Evolutionary conservation across 2,797 vertebrate genomes (phyloP), one percentile per base, ranked within the genome.

Genomic region (Phaenicophaeus curvirostris): DNA sequence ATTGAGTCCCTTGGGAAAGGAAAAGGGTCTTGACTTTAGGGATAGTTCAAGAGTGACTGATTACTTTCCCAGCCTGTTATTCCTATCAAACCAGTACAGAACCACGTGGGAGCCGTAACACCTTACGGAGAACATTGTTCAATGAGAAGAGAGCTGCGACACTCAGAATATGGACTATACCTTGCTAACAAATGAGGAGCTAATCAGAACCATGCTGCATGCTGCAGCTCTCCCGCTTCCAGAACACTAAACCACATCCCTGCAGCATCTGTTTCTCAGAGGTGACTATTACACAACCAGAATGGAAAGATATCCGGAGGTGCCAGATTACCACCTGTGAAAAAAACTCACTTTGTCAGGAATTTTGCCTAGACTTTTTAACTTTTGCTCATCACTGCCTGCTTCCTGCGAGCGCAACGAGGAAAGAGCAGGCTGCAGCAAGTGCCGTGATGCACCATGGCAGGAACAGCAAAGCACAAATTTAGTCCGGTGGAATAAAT

Each of bases 151-250:
- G 88, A 82, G 42, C 79, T 91, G 78, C 14, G 8, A 21, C 30
- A 21, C 72, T 62, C 74, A 7, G 46, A 46, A 5, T 4, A 31
- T 0, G 8, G 65, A 58, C 66, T 80, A 9, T 9, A 72, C 74
- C 58, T 85, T 61, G 44, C 57, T 78, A 44, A 55, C 1, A 3
- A 54, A 73, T 80, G 83, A 72, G 61, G 65, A 11, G 55, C 15
- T 13, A 69, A 66, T 44, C 27, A 85, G 84, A 79, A 75, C 13
- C 79, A 71, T 0, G 0, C 67, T 66, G 85, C 30, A 35, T 54
- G 82, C 68, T 88, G 80, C 89, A 96, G 92, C 88, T 94, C 89
- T 90, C 84, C 92, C 86, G 94, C 94, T 87, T 69, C 66, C 35
- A 79, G 65, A 72, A 46, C 72, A 77, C 46, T 37, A 74, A 85